Evolutionary conservation across 2,113 vertebrate genomes (phyloP).

Genomic region (Anhinga anhinga): DNA sequence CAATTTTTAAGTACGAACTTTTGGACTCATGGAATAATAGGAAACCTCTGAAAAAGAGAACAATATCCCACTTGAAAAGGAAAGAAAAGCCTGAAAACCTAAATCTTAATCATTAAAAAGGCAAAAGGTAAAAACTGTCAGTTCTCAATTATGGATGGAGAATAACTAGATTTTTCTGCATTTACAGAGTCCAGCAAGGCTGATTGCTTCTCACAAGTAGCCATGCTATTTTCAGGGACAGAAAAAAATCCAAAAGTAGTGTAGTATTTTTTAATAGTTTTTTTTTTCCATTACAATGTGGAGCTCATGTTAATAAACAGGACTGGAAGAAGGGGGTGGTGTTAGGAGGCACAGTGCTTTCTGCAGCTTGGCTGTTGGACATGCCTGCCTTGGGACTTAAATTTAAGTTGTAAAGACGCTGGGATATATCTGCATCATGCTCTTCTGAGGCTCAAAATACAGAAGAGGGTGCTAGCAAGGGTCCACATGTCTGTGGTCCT

Average conservation of each 20-base stretch:
- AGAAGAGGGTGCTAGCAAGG: not conserved
- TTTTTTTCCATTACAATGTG: not conserved
- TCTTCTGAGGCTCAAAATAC: accelerated
- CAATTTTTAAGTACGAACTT: not conserved
- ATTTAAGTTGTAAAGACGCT: not conserved
- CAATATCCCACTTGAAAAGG: not conserved
- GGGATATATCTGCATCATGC: not conserved
- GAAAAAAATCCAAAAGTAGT: not conserved
- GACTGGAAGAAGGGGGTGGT: not conserved
- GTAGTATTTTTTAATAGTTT: not conserved
- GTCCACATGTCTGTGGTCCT: accelerated
- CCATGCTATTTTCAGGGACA: not conserved
- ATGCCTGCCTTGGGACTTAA: not conserved
- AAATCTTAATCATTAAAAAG: not conserved
- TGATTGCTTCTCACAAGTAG: not conserved
- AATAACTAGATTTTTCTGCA: not conserved
- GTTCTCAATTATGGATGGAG: not conserved
- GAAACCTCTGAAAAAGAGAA: not conserved
- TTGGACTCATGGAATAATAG: not conserved
- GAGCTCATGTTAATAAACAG: not conserved
- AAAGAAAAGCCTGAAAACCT: not conserved
- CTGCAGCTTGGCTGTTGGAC: not conserved
- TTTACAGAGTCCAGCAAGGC: not conserved
- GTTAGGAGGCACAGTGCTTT: not conserved
- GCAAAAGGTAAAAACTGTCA: not conserved